Evolutionary conservation across 2,888 invertebrate species (phyloP), one percentile per base, ranked within the genome.

Genomic region (Drosophila niveifrons): DNA sequence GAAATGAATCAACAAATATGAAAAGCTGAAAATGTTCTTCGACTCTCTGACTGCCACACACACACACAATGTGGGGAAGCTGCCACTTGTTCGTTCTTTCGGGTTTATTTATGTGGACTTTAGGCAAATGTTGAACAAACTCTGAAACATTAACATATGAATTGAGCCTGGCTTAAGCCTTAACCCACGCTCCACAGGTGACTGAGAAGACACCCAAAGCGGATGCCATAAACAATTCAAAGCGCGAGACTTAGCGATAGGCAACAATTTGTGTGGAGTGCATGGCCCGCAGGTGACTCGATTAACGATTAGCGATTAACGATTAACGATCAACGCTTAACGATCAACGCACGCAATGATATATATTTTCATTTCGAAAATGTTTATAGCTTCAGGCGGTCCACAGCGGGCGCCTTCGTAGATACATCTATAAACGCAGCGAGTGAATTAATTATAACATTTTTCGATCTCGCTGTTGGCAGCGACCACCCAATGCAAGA

Each of bases 1-100:
- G 74, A 82, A 88, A 52, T 84, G 88, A 88, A 86, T 88, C 83
- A 88, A 84, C 88, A 88, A 58, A 87, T 71, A 61, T 65, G 59
- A 50, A 62, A 70, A 53, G 53, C 43, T 62, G 50, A 58, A 51
- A 58, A 23, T 18, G 31, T 55, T 55, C 15, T 9, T 17, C 8
- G 10, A 28, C 8, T 34, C 44, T 17, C 44, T 59, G 56, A 10
- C 15, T 13, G 78, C 62, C 70, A 75, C 67, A 70, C 75, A 72
- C 70, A 75, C 67, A 70, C 75, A 72, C 44, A 23, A 11, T 51
- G 18, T 29, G 31, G 52, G 31, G 52, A 62, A 46, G 53, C 61
- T 52, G 57, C 39, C 36, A 28, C 57, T 57, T 47, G 34, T 17
- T 43, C 9, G 65, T 43, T 82, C 81, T 80, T 85, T 85, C 11